These are phyloP conservation scores for Hylyphantes graminicola DNA, from an alignment of 1,140 invertebrate genomes.

Conservation along the genomic window DNA sequence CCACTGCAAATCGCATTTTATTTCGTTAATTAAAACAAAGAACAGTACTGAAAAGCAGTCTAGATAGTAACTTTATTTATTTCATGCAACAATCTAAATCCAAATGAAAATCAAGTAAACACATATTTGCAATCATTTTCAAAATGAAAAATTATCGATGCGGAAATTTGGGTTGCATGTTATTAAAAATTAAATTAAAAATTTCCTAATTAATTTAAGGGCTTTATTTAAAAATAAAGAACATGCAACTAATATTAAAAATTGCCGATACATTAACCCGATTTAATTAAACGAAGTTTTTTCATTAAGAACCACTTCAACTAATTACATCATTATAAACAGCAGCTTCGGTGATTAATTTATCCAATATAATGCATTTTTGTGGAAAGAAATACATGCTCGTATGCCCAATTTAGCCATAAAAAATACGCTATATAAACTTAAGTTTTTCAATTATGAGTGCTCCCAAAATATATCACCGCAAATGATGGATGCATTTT, in stretches of 20 bases:
- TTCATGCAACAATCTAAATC: no score
- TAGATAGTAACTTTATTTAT: no score
- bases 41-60: no score
- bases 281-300: constrained; percentile 12
- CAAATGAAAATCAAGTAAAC: no score
- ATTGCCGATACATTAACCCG: not conserved
- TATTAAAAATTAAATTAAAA: no score
- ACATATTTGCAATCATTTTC: no score
- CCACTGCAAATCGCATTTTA: no score
- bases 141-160: no score
- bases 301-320: not conserved
- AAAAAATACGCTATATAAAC: not conserved
- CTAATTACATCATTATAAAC: constrained; percentile 30
- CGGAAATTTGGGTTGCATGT: no score
- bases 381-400: not conserved
- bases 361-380: constrained; percentile 1
- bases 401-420: not conserved
- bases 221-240: constrained; percentile 1
- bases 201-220: not conserved
- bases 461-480: constrained; percentile 3
- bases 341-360: constrained; percentile 4
- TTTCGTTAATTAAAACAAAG: no score
- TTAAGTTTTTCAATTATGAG: constrained; percentile 24
- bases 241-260: constrained; percentile 2
- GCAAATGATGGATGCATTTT: constrained; percentile 40